These are phyloP conservation scores for Pardosa pseudoannulata DNA, from an alignment of 2,888 invertebrate species.

Conservation along the genomic window DNA sequence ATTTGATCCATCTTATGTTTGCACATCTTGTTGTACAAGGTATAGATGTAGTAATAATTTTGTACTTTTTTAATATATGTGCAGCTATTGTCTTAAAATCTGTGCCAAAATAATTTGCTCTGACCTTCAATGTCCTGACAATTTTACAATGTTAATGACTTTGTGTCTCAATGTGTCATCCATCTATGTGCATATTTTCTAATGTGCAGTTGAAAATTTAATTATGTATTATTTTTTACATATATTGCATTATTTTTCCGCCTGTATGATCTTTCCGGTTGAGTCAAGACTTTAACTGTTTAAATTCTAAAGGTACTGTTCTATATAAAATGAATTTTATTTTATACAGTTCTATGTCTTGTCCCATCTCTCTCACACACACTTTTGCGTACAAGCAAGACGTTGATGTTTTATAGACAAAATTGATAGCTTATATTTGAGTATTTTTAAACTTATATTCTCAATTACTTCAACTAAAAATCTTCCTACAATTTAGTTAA, in stretches of 20 bases:
- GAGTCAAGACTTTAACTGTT: too few relatives aligned
- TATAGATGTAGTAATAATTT: constrained; percentile 36
- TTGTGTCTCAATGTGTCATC: not conserved
- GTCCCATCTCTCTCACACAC: too few relatives aligned
- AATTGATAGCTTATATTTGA: too few relatives aligned
- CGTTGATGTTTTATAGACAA: too few relatives aligned
- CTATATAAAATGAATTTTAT: too few relatives aligned
- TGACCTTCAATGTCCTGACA: constrained; percentile 23
- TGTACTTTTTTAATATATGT: constrained; percentile 62
- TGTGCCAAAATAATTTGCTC: constrained; percentile 63
- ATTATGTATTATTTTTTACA: not conserved
- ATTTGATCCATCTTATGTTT: constrained; percentile 42
- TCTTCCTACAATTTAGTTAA: too few relatives aligned
- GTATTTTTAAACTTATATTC: too few relatives aligned
- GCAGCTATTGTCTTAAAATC: constrained; percentile 54
- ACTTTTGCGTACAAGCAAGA: too few relatives aligned
- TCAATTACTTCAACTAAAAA: too few relatives aligned
- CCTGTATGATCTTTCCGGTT: too few relatives aligned
- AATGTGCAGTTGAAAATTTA: not conserved
- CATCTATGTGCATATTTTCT: not conserved
- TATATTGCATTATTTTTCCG: not conserved
- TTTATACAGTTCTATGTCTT: too few relatives aligned
- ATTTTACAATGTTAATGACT: constrained; percentile 40
- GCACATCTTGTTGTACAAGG: constrained; percentile 47
- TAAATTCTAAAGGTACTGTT: too few relatives aligned